Conservation (phyloP, 2,113 vertebrate genomes). For the Callospermophilus lateralis region DNA sequence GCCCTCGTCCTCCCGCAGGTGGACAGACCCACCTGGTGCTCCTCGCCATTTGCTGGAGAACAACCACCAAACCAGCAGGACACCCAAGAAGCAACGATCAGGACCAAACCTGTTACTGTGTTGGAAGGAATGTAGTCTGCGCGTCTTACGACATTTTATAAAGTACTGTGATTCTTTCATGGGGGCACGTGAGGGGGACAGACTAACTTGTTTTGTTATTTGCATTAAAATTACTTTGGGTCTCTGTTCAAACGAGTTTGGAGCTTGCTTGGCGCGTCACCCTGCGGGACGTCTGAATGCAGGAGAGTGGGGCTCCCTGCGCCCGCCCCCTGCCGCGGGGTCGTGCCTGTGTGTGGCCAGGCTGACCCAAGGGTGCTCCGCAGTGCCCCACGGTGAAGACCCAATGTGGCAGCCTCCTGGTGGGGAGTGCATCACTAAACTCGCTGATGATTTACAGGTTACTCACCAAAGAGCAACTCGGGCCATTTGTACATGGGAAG, state of each 20-base stretch:
- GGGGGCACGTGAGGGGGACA: slow-evolving; percentile 1
- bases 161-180: slow-evolving; percentile 76
- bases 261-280: neutral
- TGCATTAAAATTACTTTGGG: slow-evolving; percentile 76
- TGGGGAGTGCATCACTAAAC: neutral
- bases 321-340: neutral
- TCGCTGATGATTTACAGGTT: neutral
- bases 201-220: slow-evolving; percentile 74
- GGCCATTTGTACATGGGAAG: neutral
- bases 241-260: slow-evolving; percentile 60
- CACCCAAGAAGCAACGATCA: slow-evolving; percentile 45
- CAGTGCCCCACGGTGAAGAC: neutral
- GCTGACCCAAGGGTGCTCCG: neutral
- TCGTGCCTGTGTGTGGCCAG: neutral
- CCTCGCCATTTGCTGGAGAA: neutral
- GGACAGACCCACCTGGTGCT: neutral
- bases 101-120: slow-evolving; percentile 69
- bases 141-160: slow-evolving; percentile 62
- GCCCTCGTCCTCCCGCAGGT: neutral
- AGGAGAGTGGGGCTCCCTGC: neutral
- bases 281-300: neutral
- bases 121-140: slow-evolving; percentile 74
- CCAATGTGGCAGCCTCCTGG: neutral
- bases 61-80: neutral
- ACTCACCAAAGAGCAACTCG: neutral